Percentiles rank a stretch among this genome's conserved stretches.
phyloP scores from a whole-genome alignment of 2,113 vertebrate species.

The Chionomys nivalis region DNA sequence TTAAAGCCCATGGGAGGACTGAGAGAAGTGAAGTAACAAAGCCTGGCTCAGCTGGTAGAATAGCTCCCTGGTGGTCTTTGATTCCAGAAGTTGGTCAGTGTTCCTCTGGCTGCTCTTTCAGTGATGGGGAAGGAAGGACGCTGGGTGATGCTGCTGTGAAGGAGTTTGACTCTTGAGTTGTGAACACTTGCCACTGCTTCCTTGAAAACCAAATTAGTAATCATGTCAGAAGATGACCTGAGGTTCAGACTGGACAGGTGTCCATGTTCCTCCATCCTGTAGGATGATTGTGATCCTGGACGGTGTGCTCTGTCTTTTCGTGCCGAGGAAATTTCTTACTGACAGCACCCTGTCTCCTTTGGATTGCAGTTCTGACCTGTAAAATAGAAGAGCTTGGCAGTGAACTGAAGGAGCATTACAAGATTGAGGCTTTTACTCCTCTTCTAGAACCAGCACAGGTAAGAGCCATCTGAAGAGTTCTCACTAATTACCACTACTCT shows the following conservation, averaged over 20 bases:
- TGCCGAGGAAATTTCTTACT: neutral
- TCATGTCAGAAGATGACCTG: neutral
- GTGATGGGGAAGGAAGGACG: too few relatives aligned
- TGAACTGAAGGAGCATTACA: slow-evolving; percentile 87
- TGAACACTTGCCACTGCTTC: neutral
- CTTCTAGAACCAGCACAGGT: slow-evolving; percentile 90
- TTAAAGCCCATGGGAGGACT: neutral
- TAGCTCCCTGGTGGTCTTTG: neutral
- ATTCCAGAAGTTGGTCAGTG: accelerated
- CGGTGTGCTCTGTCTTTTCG: neutral
- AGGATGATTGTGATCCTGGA: neutral
- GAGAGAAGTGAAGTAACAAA: neutral
- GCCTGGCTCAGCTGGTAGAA: neutral
- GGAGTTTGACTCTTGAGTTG: neutral
- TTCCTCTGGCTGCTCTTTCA: neutral
- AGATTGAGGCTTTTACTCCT: slow-evolving; percentile 91
- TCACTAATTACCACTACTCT: neutral
- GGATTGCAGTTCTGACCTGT: slow-evolving; percentile 86
- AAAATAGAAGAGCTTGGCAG: slow-evolving; percentile 93
- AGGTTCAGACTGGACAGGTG: neutral
- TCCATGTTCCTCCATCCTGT: neutral
- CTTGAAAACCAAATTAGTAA: neutral
- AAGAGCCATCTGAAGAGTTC: slow-evolving; percentile 8
- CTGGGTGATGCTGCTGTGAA: neutral
- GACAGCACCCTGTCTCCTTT: neutral